A percentile compares a stretch with the other conserved stretches of the same genome.
Conservation (phyloP, 2,888 invertebrate species). For the Leucophora obtusa region DNA sequence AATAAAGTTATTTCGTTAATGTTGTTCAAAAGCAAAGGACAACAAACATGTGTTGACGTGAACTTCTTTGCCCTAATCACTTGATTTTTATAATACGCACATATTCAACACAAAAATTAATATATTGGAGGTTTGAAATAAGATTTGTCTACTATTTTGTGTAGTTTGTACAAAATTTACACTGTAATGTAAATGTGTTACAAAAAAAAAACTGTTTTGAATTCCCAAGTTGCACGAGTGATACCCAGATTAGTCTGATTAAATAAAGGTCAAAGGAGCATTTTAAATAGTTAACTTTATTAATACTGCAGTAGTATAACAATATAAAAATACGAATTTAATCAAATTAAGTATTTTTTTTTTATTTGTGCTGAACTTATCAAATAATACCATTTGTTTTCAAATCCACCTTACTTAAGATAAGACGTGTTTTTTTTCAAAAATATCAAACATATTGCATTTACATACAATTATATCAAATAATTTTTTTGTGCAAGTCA, state of each 20-base stretch:
- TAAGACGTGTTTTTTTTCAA: constrained; percentile 9
- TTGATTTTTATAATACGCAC: too few relatives aligned
- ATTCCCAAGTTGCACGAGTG: not conserved
- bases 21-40: too few relatives aligned
- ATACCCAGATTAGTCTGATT: not conserved
- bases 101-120: too few relatives aligned
- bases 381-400: constrained; percentile 36
- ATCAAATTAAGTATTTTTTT: not conserved
- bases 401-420: constrained; percentile 3
- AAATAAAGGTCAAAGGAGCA: not conserved
- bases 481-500: constrained; percentile 41
- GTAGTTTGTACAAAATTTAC: too few relatives aligned
- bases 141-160: too few relatives aligned
- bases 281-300: not conserved
- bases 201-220: not conserved
- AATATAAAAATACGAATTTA: not conserved
- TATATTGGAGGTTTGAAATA: too few relatives aligned
- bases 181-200: not conserved
- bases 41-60: too few relatives aligned
- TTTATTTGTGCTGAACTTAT: not conserved
- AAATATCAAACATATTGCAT: not conserved
- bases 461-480: constrained; percentile 6
- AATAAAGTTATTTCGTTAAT: too few relatives aligned
- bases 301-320: not conserved
- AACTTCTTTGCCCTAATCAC: too few relatives aligned